Conservation (phyloP, 2,113 vertebrate species). For the Ciconia boyciana region DNA sequence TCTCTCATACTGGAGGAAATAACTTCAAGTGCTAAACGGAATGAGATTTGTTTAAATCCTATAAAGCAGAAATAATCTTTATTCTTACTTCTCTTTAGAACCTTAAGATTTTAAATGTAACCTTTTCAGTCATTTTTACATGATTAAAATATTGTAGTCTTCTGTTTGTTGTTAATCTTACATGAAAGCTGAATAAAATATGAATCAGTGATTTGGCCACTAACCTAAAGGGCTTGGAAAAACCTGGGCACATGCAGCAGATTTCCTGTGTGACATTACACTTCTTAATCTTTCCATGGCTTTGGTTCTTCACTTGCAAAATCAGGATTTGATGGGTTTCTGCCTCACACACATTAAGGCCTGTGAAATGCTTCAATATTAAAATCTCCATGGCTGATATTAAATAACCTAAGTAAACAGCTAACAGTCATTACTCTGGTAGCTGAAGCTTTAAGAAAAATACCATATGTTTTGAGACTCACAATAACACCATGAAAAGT, state of each 20-base stretch:
- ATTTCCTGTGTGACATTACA: background rate
- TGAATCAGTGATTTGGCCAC: background rate
- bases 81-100: background rate
- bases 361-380: background rate
- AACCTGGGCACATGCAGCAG: background rate
- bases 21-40: background rate
- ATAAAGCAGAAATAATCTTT: background rate
- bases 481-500: background rate
- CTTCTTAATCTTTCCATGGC: background rate
- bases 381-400: background rate
- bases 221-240: background rate
- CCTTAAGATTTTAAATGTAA: background rate
- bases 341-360: background rate
- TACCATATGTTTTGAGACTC: constrained; percentile 13
- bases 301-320: background rate
- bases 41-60: background rate
- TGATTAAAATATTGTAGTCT: background rate
- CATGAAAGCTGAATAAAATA: background rate
- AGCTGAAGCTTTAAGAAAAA: constrained; percentile 32
- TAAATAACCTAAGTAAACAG: background rate
- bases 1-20: background rate
- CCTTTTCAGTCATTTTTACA: background rate
- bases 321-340: background rate
- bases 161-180: background rate
- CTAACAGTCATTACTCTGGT: background rate